A percentile compares a stretch with the other conserved stretches of the same genome.
phyloP scores from a whole-genome alignment of 2,888 invertebrate species.

The Empis stercorea region DNA sequence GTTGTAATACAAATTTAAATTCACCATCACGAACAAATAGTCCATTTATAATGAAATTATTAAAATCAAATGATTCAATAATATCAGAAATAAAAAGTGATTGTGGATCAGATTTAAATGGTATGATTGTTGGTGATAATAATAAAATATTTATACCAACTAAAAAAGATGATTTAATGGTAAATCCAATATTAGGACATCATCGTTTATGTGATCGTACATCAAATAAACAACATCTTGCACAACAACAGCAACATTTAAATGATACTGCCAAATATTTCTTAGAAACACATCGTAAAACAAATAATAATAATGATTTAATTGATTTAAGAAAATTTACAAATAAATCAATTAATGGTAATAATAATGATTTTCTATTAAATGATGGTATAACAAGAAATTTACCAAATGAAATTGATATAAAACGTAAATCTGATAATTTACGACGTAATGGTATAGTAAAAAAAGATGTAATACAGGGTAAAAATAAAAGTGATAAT shows the following conservation, averaged over 20 bases:
- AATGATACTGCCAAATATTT: slow-evolving; percentile 19
- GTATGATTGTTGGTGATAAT: too few relatives aligned
- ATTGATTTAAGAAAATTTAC: slow-evolving; percentile 14
- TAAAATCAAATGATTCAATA: slow-evolving; percentile 36
- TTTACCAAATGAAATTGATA: slow-evolving; percentile 12
- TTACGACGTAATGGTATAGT: not conserved
- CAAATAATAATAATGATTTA: slow-evolving; percentile 9
- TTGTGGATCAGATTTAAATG: slow-evolving; percentile 34
- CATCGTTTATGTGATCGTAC: slow-evolving; percentile 46
- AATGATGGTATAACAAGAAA: not conserved
- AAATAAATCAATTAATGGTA: slow-evolving; percentile 1
- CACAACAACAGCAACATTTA: slow-evolving; percentile 12
- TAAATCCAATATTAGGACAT: slow-evolving; percentile 42
- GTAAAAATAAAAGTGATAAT: slow-evolving; percentile 1
- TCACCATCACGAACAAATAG: slow-evolving; percentile 36
- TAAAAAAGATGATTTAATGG: slow-evolving; percentile 35
- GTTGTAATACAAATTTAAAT: slow-evolving; percentile 46
- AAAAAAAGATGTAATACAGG: slow-evolving; percentile 9
- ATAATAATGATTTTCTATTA: not conserved
- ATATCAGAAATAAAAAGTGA: slow-evolving; percentile 37
- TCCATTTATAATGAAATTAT: slow-evolving; percentile 34
- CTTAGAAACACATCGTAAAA: slow-evolving; percentile 11
- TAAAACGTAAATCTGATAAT: slow-evolving; percentile 12
- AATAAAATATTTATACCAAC: slow-evolving; percentile 32
- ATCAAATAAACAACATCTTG: slow-evolving; percentile 12